A percentile compares a stretch with the other conserved stretches of the same genome.
Conservation (phyloP, 2,113 vertebrate genomes). For the Protobothrops flavoviridis region DNA sequence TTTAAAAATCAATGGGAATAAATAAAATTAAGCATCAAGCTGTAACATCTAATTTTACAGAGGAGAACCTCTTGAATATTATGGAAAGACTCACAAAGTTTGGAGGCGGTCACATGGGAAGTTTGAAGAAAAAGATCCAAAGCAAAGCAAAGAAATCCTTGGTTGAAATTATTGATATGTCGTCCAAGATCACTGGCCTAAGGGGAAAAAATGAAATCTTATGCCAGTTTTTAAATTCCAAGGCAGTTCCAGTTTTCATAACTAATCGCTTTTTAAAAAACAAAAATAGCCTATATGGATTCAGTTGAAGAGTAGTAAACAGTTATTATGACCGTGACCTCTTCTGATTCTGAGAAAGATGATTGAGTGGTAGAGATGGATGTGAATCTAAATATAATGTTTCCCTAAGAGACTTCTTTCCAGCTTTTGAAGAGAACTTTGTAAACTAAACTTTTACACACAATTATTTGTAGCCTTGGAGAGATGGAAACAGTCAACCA, state of each 20-base stretch:
- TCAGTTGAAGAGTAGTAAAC: not conserved
- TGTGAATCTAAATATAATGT: not conserved
- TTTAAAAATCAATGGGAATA: not conserved
- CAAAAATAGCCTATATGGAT: not conserved
- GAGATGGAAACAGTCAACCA: not conserved
- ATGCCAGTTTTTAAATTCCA: not conserved
- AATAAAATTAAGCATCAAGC: not conserved
- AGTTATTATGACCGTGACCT: not conserved
- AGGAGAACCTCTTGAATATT: not conserved
- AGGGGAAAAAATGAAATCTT: not conserved
- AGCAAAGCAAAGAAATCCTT: not conserved
- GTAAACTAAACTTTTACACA: not conserved
- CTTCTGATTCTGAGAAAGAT: not conserved
- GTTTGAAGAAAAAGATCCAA: not conserved
- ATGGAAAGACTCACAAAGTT: not conserved
- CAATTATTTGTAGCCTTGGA: not conserved
- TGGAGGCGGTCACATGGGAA: not conserved
- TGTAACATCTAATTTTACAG: not conserved
- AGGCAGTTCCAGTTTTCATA: not conserved
- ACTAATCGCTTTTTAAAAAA: not conserved
- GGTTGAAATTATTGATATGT: not conserved
- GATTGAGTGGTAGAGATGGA: not conserved
- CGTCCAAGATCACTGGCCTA: not conserved
- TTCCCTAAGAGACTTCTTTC: not conserved
- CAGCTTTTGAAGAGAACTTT: not conserved